A percentile compares a stretch with the other conserved stretches of the same genome.
Evolutionary conservation across 1,140 invertebrate species (phyloP).

Genomic region (Zeugodacus cucurbitae): DNA sequence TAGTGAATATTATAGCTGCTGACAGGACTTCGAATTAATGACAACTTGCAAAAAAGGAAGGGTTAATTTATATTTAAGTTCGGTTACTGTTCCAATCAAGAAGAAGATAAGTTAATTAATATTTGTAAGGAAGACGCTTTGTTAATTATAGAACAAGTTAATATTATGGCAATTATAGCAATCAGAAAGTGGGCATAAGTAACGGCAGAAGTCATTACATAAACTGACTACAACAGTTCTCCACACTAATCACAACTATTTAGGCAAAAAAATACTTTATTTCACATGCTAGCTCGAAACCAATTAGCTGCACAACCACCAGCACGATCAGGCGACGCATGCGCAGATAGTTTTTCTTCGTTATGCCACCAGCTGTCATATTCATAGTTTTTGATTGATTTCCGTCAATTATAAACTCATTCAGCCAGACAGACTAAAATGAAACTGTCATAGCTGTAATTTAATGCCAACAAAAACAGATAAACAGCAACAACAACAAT

Average conservation of each 20-base stretch:
- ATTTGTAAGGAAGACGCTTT: too few relatives aligned
- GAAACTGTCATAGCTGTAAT: slow-evolving; percentile 14
- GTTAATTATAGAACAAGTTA: too few relatives aligned
- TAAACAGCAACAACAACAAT: not conserved
- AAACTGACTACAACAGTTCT: not conserved
- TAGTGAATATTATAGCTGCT: too few relatives aligned
- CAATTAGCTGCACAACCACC: not conserved
- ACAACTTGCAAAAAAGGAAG: too few relatives aligned
- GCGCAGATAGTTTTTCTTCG: not conserved
- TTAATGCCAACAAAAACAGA: not conserved
- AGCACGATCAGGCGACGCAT: too few relatives aligned
- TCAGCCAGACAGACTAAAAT: slow-evolving; percentile 1
- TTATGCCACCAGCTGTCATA: not conserved
- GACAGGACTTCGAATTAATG: too few relatives aligned
- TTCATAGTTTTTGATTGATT: slow-evolving; percentile 29
- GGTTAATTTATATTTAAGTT: too few relatives aligned
- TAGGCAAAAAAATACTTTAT: not conserved
- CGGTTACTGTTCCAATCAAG: too few relatives aligned
- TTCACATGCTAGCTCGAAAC: not conserved
- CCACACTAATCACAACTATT: not conserved
- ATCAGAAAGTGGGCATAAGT: too few relatives aligned
- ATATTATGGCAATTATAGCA: too few relatives aligned
- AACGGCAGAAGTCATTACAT: too few relatives aligned
- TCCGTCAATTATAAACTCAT: slow-evolving; percentile 24
- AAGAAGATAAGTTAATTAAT: too few relatives aligned